Percentiles rank a stretch among this genome's conserved stretches.
Conservation (phyloP, 23 tunicate genomes). For the Botrylloides violaceus region DNA sequence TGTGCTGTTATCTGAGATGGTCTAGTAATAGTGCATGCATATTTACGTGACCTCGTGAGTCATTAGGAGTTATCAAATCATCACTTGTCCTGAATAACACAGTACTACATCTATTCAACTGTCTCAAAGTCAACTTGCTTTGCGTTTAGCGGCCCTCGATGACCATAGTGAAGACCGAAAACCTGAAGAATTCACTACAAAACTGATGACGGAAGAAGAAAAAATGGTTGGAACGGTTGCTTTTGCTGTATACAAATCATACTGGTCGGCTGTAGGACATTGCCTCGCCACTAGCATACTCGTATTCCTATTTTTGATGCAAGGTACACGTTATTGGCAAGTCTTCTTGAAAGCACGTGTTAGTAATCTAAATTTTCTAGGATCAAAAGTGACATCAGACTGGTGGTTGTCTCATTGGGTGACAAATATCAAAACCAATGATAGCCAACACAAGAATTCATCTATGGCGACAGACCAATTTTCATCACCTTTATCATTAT, state of each 20-base stretch:
- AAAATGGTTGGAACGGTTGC: constrained; percentile 78
- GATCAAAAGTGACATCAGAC: constrained; percentile 82
- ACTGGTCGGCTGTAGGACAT: constrained; percentile 70
- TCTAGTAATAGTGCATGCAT: too few species aligned
- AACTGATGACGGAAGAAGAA: constrained; percentile 54
- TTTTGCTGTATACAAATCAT: constrained; percentile 62
- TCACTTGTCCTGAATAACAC: too few species aligned
- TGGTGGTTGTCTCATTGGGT: constrained; percentile 98
- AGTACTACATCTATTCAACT: too few species aligned
- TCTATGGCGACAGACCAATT: background rate
- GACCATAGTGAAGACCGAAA: too few species aligned
- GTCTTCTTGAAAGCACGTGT: background rate
- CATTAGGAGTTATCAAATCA: too few species aligned
- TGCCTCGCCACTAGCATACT: constrained; percentile 45
- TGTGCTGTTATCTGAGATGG: too few species aligned
- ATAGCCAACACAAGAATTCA: background rate
- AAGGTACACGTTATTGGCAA: constrained; percentile 28
- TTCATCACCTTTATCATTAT: constrained; percentile 29
- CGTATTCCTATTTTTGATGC: constrained; percentile 73
- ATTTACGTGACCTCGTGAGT: too few species aligned
- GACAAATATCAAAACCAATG: constrained; percentile 20
- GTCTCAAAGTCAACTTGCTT: too few species aligned
- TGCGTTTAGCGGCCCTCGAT: too few species aligned
- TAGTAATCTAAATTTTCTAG: constrained; percentile 15
- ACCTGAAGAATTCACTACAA: background rate